phyloP scores from a whole-genome alignment of 2,888 invertebrate genomes.

The Glyphotaelius pellucidus region DNA sequence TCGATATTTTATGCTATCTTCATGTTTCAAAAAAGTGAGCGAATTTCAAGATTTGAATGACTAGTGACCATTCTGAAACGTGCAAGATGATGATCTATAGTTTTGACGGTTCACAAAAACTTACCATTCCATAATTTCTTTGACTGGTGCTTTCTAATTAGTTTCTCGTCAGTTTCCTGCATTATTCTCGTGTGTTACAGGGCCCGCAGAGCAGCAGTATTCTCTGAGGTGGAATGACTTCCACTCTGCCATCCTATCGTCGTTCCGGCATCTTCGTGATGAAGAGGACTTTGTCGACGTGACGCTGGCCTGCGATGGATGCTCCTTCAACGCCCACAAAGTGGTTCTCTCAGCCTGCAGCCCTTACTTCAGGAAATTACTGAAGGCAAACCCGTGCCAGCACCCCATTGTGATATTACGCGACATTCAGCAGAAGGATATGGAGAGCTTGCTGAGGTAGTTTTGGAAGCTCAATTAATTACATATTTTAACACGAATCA shows the following conservation, averaged over 20 bases:
- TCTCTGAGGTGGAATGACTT: conserved; percentile 97
- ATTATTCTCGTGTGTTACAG: conserved; percentile 38
- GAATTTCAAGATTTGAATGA: background rate
- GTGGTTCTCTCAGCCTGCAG: conserved; percentile 95
- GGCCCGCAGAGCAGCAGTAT: conserved; percentile 88
- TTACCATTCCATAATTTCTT: background rate
- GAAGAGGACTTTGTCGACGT: conserved; percentile 96
- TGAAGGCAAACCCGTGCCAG: conserved; percentile 94
- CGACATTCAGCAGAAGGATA: conserved; percentile 90
- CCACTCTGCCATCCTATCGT: conserved; percentile 92
- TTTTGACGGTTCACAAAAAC: background rate
- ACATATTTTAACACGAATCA: background rate
- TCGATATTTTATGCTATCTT: background rate
- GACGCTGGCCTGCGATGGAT: conserved; percentile 93
- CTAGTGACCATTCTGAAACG: background rate
- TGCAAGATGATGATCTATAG: background rate
- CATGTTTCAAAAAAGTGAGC: background rate
- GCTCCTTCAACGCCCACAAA: conserved; percentile 94
- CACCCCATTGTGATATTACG: conserved; percentile 93
- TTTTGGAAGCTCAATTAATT: conserved; percentile 48
- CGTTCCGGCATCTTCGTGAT: conserved; percentile 91
- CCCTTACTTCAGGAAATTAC: conserved; percentile 91
- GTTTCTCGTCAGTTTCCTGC: background rate
- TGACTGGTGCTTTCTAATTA: background rate
- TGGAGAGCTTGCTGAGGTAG: conserved; percentile 90